Evolutionary conservation across 2,888 invertebrate species (phyloP), one percentile per base, ranked within the genome.

Genomic region (Tachina grossa): DNA sequence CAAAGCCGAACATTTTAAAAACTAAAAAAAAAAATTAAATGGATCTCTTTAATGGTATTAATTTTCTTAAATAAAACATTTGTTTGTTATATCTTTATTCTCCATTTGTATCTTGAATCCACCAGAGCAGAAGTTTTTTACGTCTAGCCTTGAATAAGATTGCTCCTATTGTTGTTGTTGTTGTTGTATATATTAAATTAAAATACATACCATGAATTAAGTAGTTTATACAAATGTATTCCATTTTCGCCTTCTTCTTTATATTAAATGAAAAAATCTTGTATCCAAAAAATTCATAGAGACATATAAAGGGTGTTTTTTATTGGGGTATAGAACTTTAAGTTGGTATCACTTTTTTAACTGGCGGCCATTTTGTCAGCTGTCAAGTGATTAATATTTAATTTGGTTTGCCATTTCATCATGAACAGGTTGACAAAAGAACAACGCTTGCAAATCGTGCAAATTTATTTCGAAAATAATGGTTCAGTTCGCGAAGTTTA

Each of bases 151-250:
- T 66, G 53, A 65, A 72, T 68, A 66, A 49, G 65, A 75, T 47
- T 78, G 51, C 63, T 74, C 16, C 19, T 59, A 19, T 63, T 76
- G n/a, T 19, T 55, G 59, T 69, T 74, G 16, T 39, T 59, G 19
- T 63, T 76, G 11, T n/a, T 55, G 59, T 77, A 51, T 55, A 19
- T 74, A 57, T 84, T 65, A 76, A 80, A 84, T 79, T 84, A 71
- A 80, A 57, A 79, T 31, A 83, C 68, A 77, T 69, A 53, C 49
- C 57, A 57, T 39, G 14, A 59, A 59, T 59, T 39, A 63, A 53
- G 53, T 66, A 1, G 16, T 59, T 55, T 61, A 47, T 66, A 53
- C 55, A 45, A 49, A 43, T 72, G 39, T 63, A 65, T 75, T 22
- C 11, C 8, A 22, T n/a, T 43, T 14, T 75, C 0, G 41, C n/a